Percentiles rank a stretch among this genome's conserved stretches.
phyloP scores from a whole-genome alignment of 2,113 vertebrate genomes.

The Leptosomus discolor region DNA sequence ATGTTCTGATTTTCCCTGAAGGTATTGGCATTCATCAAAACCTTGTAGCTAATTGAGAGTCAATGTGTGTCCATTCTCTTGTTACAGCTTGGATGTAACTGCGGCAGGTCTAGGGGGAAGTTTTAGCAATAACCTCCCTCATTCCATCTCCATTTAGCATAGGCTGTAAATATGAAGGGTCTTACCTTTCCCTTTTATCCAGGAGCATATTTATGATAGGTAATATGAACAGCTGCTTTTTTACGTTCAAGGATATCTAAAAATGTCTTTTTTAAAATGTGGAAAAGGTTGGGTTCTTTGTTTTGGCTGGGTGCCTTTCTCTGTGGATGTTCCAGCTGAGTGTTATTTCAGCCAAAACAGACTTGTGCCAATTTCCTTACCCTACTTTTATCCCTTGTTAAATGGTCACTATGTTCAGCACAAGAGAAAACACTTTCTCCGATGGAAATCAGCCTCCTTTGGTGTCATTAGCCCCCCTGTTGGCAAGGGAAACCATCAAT shows the following conservation, averaged over 20 bases:
- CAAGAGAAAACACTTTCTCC: not conserved
- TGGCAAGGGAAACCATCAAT: not conserved
- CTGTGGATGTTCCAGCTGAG: not conserved
- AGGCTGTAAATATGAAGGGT: not conserved
- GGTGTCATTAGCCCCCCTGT: accelerated
- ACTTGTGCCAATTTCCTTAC: not conserved
- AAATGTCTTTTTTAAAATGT: not conserved
- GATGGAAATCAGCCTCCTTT: not conserved
- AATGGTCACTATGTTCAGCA: not conserved
- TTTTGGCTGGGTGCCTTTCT: not conserved
- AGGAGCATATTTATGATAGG: not conserved
- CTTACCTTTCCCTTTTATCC: not conserved
- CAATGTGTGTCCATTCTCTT: not conserved
- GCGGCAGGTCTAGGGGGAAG: not conserved
- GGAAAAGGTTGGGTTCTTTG: not conserved
- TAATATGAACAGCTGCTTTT: not conserved
- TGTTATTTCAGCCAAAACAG: not conserved
- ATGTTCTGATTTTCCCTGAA: constrained; percentile 10
- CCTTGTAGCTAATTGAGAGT: not conserved
- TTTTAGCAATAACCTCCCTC: not conserved
- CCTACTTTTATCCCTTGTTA: not conserved
- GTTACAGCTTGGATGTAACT: not conserved
- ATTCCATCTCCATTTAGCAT: not conserved
- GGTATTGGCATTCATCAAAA: not conserved
- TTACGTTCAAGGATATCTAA: not conserved